Evolutionary conservation across 2,113 vertebrate genomes (phyloP), one percentile per base, ranked within the genome.

Genomic region (Orientallactaga bullata): DNA sequence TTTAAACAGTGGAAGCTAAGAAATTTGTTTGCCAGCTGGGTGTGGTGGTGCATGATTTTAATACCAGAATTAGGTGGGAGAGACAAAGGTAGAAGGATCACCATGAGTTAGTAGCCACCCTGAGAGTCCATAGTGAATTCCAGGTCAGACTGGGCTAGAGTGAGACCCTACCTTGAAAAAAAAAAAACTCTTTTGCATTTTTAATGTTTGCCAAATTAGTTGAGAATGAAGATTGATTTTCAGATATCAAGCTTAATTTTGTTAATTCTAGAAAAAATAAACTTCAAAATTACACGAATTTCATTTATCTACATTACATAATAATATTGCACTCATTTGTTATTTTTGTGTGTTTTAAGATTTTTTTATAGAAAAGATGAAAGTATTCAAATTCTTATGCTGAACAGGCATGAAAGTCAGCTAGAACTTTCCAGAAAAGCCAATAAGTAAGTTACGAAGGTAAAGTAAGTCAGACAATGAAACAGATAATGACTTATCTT

Each of bases 401-500:
- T 86, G 47, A 90, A 2, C 35, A 73, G 84, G 68, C 30, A 58
- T 42, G 42, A 92, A 90, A 1, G 6, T 47, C 55, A 58, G 10
- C 5, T 21, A 7, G n/a, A 37, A 9, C 85, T 92, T 90, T 65
- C n/a, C 91, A n/a, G 12, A 24, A 10, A 83, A 95, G 80, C 20
- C 87, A 90, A 77, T 81, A 88, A 68, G 68, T 11, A 58, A 66
- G 30, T 26, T 83, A 6, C 85, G 60, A 94, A 88, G 39, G 5
- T 66, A 80, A 88, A 93, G 35, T 26, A 42, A 80, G 55, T 93
- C 77, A 94, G 88, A 90, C 47, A 93, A 74, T 87, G 35, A 91
- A 95, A 93, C 88, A 90, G 60, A 92, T 58, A 94, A 30, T 86
- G 30, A 68, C 61, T 86, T 82, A 83, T 65, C 74, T n/a, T n/a